Evolutionary conservation across 2,113 vertebrate genomes (phyloP).

Genomic region (Oreochromis tanganicae): DNA sequence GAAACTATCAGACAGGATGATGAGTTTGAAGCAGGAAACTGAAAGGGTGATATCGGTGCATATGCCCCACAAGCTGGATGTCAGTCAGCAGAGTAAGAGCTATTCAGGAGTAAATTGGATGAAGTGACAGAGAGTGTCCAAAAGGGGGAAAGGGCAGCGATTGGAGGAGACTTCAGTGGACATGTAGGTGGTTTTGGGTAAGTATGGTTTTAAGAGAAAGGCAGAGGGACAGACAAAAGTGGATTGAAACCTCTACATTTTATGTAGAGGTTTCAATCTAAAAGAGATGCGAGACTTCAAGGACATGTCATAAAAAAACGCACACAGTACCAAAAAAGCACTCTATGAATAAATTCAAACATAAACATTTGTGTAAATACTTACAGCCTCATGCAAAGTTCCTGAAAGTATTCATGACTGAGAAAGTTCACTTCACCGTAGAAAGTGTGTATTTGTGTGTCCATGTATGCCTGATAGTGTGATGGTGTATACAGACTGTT

Average conservation of each 20-base stretch:
- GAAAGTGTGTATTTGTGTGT: neutral
- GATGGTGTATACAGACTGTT: constrained; percentile 47
- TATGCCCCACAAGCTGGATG: neutral
- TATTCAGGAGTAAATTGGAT: neutral
- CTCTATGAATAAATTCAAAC: neutral
- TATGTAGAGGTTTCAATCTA: no score
- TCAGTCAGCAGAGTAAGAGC: neutral
- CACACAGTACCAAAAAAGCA: neutral
- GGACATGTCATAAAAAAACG: neutral
- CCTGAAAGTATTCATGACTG: neutral
- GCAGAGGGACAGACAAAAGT: neutral
- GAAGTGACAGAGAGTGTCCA: neutral
- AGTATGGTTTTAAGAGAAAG: neutral
- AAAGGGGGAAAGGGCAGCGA: neutral
- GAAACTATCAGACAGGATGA: neutral
- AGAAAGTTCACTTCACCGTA: neutral
- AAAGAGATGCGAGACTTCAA: neutral
- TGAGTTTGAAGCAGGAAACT: neutral
- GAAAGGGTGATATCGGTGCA: neutral
- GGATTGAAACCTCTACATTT: neutral
- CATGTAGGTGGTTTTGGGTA: neutral
- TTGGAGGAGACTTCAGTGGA: neutral
- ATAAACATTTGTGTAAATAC: neutral
- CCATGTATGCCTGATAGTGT: neutral
- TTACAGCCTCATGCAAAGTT: neutral